Percentiles rank a stretch among this genome's conserved stretches.
Evolutionary conservation across 1,140 invertebrate genomes (phyloP).

Genomic region (Drosophila arizonae): DNA sequence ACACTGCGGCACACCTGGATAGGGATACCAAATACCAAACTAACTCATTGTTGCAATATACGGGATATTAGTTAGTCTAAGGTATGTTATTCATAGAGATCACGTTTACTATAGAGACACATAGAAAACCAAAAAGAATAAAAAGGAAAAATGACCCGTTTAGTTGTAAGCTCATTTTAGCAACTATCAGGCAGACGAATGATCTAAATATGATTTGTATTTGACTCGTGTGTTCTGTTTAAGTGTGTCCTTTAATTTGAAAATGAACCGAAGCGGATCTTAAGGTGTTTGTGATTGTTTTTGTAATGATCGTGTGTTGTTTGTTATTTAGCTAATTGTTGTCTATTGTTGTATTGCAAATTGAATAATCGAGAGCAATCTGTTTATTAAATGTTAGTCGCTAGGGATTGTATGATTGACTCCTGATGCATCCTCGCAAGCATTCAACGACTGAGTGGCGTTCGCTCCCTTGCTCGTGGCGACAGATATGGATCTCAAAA

Average conservation of each 20-base stretch:
- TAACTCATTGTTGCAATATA: slow-evolving; percentile 20
- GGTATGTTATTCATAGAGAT: slow-evolving; percentile 49
- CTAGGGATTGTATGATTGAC: slow-evolving; percentile 27
- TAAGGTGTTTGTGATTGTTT: slow-evolving; percentile 22
- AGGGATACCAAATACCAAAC: slow-evolving; percentile 25
- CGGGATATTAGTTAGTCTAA: slow-evolving; percentile 28
- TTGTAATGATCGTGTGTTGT: slow-evolving; percentile 47
- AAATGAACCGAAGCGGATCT: neutral
- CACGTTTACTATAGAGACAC: slow-evolving; percentile 55
- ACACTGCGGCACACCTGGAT: slow-evolving; percentile 53
- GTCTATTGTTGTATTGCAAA: slow-evolving; percentile 42
- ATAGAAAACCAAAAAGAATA: slow-evolving; percentile 13
- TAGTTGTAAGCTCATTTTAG: slow-evolving; percentile 65
- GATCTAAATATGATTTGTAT: slow-evolving; percentile 37
- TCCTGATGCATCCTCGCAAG: slow-evolving; percentile 4
- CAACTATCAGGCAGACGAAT: slow-evolving; percentile 37
- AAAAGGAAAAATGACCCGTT: slow-evolving; percentile 25
- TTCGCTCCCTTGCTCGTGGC: neutral
- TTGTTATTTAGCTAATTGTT: slow-evolving; percentile 46
- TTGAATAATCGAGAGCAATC: slow-evolving; percentile 22
- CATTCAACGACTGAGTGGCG: slow-evolving; percentile 25
- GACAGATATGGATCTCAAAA: slow-evolving; percentile 1
- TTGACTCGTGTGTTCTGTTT: slow-evolving; percentile 24
- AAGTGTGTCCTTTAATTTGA: slow-evolving; percentile 22
- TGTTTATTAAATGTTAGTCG: slow-evolving; percentile 45